Conservation (phyloP, 2,888 invertebrate genomes). For the Coelopa pilipes region DNA sequence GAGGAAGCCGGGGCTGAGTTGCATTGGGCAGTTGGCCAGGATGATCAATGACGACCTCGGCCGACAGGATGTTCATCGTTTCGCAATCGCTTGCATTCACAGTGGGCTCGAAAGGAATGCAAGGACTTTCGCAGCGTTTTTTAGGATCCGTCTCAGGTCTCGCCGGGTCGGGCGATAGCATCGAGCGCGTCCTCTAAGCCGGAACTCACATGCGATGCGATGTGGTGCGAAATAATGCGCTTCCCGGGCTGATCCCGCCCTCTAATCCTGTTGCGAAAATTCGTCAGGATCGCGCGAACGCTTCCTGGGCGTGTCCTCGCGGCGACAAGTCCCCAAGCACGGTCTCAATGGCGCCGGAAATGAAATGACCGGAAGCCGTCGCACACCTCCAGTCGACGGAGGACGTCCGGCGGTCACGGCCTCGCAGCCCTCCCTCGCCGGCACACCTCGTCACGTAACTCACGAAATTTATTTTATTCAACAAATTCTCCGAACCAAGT, state of each 20-base stretch:
- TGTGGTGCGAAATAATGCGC: conserved; percentile 17
- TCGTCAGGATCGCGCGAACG: no score
- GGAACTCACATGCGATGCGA: conserved; percentile 32
- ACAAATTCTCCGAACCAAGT: conserved; percentile 4
- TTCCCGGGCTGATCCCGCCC: conserved; percentile 14
- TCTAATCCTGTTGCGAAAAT: no score
- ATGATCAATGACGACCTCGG: not conserved
- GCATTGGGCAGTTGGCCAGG: not conserved
- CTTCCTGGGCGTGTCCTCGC: no score
- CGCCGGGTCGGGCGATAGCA: not conserved
- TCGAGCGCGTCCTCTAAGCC: conserved; percentile 19
- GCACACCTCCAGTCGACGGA: no score
- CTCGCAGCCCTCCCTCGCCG: not conserved
- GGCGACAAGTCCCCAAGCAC: no score
- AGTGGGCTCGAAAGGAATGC: no score
- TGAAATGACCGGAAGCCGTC: conserved; percentile 42
- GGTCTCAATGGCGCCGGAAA: conserved; percentile 37
- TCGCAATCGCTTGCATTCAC: not conserved
- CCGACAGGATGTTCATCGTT: conserved; percentile 10
- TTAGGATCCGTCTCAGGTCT: not conserved
- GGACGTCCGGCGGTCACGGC: no score
- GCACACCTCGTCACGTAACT: not conserved
- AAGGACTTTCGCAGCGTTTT: conserved; percentile 20
- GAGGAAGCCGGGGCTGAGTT: not conserved
- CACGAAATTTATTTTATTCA: conserved; percentile 31